Evolutionary conservation across 2,797 vertebrate species (phyloP), one percentile per base, ranked within the genome.

Genomic region (Mastacembelus armatus): DNA sequence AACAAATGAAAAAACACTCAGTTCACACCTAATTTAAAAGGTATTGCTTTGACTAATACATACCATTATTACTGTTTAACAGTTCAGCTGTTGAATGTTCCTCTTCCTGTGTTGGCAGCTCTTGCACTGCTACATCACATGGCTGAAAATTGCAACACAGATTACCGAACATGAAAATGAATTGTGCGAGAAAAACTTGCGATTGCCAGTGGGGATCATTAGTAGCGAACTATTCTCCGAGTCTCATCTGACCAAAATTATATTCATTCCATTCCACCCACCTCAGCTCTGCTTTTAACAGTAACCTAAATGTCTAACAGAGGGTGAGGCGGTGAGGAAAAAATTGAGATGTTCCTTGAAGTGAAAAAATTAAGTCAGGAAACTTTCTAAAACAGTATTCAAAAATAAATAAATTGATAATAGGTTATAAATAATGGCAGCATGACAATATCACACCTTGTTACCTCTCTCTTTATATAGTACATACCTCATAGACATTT

Each of bases 91-190:
- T 14, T 33, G 74, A 58, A 16, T 80, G 78, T 73, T 89, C 78
- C 69, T 87, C 71, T 83, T 88, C 87, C 83, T 81, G 79, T 73
- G 38, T 85, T 21, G 48, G 32, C 1, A 54, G 49, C 12, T 87
- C 65, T 73, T 79, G 71, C 40, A 56, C 78, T 49, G 66, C 78
- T 44, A 69, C 57, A 75, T 91, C 90, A 89, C 84, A 84, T 89
- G 86, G 69, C 92, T 94, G 71, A 54, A 85, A 74, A 78, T 92
- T 88, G 83, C 88, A 91, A 90, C 80, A 90, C 51, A 79, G 70
- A 52, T 54, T 51, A 62, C 24, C 10, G 56, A 83, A 71, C 44
- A 49, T 78, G 42, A 80, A 45, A 40, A 69, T 29, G 30, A 51
- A 44, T 16, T 49, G 35, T 36, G 33, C 7, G 29, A 74, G 32